Percentiles rank a stretch among this genome's conserved stretches.
These are phyloP conservation scores for Odontophorus gujanensis DNA, from an alignment of 2,113 vertebrate species.

Conservation along the genomic window DNA sequence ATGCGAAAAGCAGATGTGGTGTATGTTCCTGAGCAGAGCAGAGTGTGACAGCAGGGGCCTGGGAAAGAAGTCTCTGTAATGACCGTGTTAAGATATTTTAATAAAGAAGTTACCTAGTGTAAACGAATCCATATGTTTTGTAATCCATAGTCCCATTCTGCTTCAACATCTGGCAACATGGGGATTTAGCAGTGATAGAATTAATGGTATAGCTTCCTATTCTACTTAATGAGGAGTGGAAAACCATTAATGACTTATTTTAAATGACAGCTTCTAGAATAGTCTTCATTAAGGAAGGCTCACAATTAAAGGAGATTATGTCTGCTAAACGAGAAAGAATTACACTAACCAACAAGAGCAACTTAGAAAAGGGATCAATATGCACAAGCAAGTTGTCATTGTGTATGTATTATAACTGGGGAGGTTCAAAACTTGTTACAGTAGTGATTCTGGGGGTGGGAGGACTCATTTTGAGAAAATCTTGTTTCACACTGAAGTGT, in stretches of 20 bases:
- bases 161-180: conserved; percentile 62
- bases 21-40: conserved; percentile 42
- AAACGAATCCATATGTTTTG: conserved; percentile 78
- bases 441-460: not conserved
- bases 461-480: not conserved
- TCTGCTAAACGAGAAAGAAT: conserved; percentile 28
- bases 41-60: conserved; percentile 74
- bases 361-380: not conserved
- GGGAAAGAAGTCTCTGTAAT: conserved; percentile 74
- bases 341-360: conserved; percentile 2
- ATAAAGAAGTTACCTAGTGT: conserved; percentile 78
- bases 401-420: not conserved
- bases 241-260: conserved; percentile 64
- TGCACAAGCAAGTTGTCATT: not conserved
- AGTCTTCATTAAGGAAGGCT: conserved; percentile 38
- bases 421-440: not conserved
- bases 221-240: conserved; percentile 51
- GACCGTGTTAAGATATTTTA: conserved; percentile 77
- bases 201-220: conserved; percentile 62
- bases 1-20: conserved; percentile 76
- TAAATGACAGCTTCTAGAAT: conserved; percentile 58
- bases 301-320: conserved; percentile 50
- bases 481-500: not conserved
- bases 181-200: conserved; percentile 55
- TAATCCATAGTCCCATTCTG: conserved; percentile 62